Percentiles rank a stretch among this genome's conserved stretches.
These are phyloP conservation scores for Lycopodina hypogea DNA, from an alignment of 37 sponge, comb jelly and placozoan genomes.

Conservation along the genomic window DNA sequence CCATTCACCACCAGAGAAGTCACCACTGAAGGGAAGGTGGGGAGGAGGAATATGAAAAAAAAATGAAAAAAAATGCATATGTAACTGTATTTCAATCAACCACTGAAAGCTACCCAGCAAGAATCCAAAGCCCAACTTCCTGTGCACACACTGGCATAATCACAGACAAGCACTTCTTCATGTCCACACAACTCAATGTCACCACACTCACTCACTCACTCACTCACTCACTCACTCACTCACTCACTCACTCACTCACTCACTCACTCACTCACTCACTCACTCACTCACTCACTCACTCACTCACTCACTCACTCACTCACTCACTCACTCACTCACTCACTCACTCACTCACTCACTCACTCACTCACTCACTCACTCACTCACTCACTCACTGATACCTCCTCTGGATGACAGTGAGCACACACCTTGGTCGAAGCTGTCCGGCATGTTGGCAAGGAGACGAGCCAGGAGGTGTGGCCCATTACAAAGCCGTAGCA, in stretches of 20 bases:
- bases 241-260: too few relatives aligned
- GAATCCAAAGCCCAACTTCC: too few relatives aligned
- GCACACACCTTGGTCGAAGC: slow-evolving; percentile 59
- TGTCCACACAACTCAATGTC: background rate
- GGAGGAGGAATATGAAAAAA: background rate
- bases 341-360: slow-evolving; percentile 45
- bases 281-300: slow-evolving; percentile 17
- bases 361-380: slow-evolving; percentile 39
- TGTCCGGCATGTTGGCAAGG: slow-evolving; percentile 65
- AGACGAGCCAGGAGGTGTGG: slow-evolving; percentile 48
- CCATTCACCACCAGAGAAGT: slow-evolving; percentile 53
- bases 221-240: background rate
- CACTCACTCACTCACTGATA: background rate
- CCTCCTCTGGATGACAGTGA: too few relatives aligned
- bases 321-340: slow-evolving; percentile 22
- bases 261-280: too few relatives aligned
- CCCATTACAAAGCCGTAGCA: slow-evolving; percentile 57
- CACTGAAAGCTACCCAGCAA: too few relatives aligned
- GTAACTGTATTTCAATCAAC: background rate
- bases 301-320: slow-evolving; percentile 2
- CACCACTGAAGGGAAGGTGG: slow-evolving; percentile 36
- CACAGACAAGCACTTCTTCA: background rate
- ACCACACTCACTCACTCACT: background rate
- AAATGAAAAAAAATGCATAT: background rate
- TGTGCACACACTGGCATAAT: too few relatives aligned